Evolutionary conservation across 2,888 invertebrate genomes (phyloP), one percentile per base, ranked within the genome.

Genomic region (Drosophila phalerata): DNA sequence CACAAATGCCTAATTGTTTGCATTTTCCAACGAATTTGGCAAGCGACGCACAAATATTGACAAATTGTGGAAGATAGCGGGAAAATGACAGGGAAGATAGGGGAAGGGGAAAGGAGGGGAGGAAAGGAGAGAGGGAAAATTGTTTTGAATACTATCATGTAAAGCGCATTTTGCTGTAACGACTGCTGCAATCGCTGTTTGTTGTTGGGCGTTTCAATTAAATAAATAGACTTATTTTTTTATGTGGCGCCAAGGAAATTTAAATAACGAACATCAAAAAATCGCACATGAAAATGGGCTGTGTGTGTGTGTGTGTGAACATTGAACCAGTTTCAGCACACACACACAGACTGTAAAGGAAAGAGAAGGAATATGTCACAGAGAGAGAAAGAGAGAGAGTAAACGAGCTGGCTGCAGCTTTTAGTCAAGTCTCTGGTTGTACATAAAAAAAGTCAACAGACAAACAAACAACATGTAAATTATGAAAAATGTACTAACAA

Each of bases 401-500:
- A 11, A 5, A 15, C 15, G 47, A 51, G 60, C 63, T 38, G 66
- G 57, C 70, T 88, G 77, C 80, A 80, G 86, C 88, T 88, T 83
- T 84, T 78, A 88, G 86, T 60, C 84, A 70, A 83, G 84, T 85
- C 88, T 85, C 81, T 83, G 73, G 73, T 66, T 72, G 88, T 83
- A 81, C 73, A 75, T 85, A 83, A 79, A 79, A 81, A 86, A 83
- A 88, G 88, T 85, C 88, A 84, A 84, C 83, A 84, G 73, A 75
- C 88, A 78, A 73, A 88, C 83, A 74, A 77, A 80, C 85, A 82
- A 79, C 85, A 76, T 84, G 88, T 84, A 83, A 88, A 86, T 84
- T 84, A 84, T 88, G 84, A 86, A 83, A 88, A 84, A 88, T 88
- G 86, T 81, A 88, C 85, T 74, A 88, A 88, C 88, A 88, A 88